phyloP scores from a whole-genome alignment of 2,113 vertebrate genomes.

The Seriola rivoliana region DNA sequence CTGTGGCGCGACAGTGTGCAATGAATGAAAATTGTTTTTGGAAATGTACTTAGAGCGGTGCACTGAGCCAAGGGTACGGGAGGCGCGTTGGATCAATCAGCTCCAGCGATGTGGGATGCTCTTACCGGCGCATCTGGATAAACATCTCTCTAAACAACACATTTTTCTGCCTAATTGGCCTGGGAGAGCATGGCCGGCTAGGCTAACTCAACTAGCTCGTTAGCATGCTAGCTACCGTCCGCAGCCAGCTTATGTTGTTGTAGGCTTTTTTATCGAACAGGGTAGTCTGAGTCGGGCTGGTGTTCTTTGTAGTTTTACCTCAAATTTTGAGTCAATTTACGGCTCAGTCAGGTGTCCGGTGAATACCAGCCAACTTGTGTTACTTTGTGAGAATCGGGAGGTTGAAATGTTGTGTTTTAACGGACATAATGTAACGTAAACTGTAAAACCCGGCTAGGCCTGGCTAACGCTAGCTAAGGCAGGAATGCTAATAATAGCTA shows the following conservation, averaged over 20 bases:
- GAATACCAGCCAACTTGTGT: rapidly evolving
- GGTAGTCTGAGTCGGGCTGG: not conserved
- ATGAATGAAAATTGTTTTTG: conserved; percentile 85
- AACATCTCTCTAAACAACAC: conserved; percentile 14
- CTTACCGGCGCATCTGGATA: conserved; percentile 1
- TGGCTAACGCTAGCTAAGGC: conserved; percentile 45
- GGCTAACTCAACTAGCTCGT: conserved; percentile 56
- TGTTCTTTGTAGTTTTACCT: conserved; percentile 27
- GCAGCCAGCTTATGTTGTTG: conserved; percentile 45
- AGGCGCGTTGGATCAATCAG: conserved; percentile 82
- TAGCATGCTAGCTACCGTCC: conserved; percentile 63
- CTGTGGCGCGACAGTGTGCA: conserved; percentile 75
- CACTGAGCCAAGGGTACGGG: conserved; percentile 77
- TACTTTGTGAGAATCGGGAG: too few relatives aligned
- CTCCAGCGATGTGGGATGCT: conserved; percentile 56
- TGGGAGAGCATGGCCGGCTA: conserved; percentile 81
- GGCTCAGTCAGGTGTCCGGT: rapidly evolving
- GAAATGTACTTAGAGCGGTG: conserved; percentile 70
- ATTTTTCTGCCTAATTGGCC: conserved; percentile 58
- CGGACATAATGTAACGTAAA: not conserved
- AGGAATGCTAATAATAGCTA: conserved; percentile 30
- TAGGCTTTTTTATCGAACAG: not conserved
- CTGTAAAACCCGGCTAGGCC: conserved; percentile 55
- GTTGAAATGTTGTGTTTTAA: not conserved
- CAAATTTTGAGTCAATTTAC: not conserved